phyloP scores from a whole-genome alignment of 2,797 vertebrate genomes.

The Micropoecilia bifurca region DNA sequence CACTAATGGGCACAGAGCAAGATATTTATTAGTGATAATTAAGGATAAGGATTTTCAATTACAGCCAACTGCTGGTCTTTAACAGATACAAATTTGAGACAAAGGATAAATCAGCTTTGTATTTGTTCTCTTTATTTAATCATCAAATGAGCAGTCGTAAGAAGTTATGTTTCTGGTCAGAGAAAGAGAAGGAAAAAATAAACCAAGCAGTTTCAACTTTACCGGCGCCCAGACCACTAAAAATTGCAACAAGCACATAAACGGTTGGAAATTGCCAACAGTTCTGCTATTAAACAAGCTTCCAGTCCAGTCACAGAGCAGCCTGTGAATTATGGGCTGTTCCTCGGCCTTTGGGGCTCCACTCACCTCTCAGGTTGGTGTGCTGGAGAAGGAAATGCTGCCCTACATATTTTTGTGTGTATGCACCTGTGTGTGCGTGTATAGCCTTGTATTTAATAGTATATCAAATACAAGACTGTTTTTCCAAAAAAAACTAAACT shows the following conservation, averaged over 20 bases:
- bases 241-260: constrained; percentile 50
- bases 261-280: constrained; percentile 62
- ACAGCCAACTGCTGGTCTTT: neutral
- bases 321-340: constrained; percentile 67
- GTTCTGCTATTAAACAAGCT: constrained; percentile 62
- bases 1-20: constrained; percentile 6
- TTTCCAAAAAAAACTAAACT: neutral
- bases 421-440: neutral
- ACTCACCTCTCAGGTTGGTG: constrained; percentile 32
- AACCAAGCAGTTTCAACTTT: constrained; percentile 52
- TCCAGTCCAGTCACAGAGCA: constrained; percentile 60
- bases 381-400: constrained; percentile 18
- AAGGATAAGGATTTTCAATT: constrained; percentile 9
- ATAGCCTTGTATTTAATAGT: neutral
- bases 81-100: constrained; percentile 11
- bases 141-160: constrained; percentile 4
- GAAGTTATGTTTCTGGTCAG: neutral
- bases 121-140: neutral
- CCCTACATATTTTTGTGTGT: constrained; percentile 22
- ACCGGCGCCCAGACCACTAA: constrained; percentile 47
- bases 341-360: constrained; percentile 52
- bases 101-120: neutral
- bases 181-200: constrained; percentile 24
- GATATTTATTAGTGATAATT: constrained; percentile 15
- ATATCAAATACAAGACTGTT: neutral